Conservation (phyloP, 2,888 invertebrate genomes). For the Phragmatobia fuliginosa region DNA sequence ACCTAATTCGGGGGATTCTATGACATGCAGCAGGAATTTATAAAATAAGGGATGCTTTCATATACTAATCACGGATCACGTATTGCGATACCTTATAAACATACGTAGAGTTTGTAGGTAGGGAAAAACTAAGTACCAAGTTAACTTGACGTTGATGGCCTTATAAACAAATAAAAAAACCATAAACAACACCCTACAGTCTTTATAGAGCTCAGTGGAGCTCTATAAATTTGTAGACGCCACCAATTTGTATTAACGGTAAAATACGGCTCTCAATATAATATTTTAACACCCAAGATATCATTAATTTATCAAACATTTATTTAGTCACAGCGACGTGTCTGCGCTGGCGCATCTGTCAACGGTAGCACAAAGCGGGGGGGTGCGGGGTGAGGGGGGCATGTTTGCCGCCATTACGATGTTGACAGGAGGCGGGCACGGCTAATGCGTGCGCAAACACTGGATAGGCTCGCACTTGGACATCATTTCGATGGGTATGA, state of each 20-base stretch:
- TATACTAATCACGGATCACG: no score
- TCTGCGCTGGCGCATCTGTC: conserved; percentile 59
- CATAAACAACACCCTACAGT: background rate
- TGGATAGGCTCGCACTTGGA: conserved; percentile 16
- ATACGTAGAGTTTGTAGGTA: no score
- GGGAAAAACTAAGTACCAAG: no score
- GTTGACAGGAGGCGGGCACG: conserved; percentile 73
- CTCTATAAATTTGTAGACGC: background rate
- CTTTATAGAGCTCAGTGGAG: background rate
- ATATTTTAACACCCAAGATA: conserved; percentile 21
- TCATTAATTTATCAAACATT: conserved; percentile 35
- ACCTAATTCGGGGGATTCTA: background rate
- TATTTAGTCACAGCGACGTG: conserved; percentile 19
- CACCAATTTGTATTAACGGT: conserved; percentile 5
- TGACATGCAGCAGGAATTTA: background rate
- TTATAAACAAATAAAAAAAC: no score
- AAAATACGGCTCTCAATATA: conserved; percentile 5
- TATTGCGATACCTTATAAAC: background rate
- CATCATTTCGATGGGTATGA: background rate
- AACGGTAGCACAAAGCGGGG: conserved; percentile 55
- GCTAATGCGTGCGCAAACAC: conserved; percentile 84
- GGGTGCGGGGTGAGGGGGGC: conserved; percentile 36
- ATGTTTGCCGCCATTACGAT: conserved; percentile 82
- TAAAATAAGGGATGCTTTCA: background rate
- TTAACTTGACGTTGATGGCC: no score